Conservation (phyloP, 2,797 vertebrate genomes). For the Coluber constrictor region DNA sequence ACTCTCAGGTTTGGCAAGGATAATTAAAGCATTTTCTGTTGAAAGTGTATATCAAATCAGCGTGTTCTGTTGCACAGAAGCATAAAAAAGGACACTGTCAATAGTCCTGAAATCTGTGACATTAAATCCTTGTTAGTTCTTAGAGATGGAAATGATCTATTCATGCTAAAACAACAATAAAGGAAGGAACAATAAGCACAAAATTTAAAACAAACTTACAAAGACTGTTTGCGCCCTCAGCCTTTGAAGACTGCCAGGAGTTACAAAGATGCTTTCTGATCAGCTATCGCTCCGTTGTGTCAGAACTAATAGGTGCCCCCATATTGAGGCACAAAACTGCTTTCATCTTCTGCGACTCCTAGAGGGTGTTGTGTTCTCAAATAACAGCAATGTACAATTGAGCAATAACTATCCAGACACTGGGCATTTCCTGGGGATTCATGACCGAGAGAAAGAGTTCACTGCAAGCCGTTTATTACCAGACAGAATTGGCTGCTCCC, state of each 20-base stretch:
- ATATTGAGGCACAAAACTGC: conserved; percentile 51
- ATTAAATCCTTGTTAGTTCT: conserved; percentile 20
- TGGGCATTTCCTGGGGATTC: conserved; percentile 57
- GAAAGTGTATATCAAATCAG: conserved; percentile 15
- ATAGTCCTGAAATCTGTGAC: neutral
- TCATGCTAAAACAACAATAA: neutral
- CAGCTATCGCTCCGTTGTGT: conserved; percentile 46
- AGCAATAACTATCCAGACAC: conserved; percentile 45
- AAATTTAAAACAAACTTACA: conserved; percentile 38
- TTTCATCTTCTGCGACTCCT: conserved; percentile 54
- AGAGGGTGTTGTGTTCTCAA: conserved; percentile 60
- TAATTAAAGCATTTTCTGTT: conserved; percentile 5
- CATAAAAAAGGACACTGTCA: conserved; percentile 5
- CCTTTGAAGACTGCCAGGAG: conserved; percentile 16
- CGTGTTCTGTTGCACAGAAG: conserved; percentile 16
- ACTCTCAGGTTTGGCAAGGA: neutral
- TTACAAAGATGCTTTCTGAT: conserved; percentile 21
- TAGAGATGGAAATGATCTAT: conserved; percentile 27
- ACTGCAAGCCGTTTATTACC: conserved; percentile 58
- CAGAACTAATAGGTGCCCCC: conserved; percentile 52
- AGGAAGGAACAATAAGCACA: neutral
- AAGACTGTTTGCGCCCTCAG: conserved; percentile 28
- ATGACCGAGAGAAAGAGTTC: conserved; percentile 59
- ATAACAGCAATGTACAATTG: conserved; percentile 53
- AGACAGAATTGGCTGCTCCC: conserved; percentile 37